Percentiles rank a stretch among this genome's conserved stretches.
These are phyloP conservation scores for Eupithecia abbreviata DNA, from an alignment of 2,888 invertebrate genomes.

Conservation along the genomic window DNA sequence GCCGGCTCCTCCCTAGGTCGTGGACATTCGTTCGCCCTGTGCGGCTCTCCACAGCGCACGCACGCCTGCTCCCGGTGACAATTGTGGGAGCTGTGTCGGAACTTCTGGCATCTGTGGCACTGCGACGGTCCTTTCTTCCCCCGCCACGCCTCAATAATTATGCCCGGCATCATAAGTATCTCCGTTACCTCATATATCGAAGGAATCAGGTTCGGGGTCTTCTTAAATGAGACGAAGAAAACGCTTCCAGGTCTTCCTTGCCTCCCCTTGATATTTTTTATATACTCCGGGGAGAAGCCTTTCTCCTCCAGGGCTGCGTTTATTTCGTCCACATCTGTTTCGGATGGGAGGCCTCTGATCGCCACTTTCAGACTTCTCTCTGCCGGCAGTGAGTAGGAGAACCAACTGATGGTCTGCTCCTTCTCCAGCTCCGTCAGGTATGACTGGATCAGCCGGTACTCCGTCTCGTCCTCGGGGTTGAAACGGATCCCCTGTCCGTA, in stretches of 20 bases:
- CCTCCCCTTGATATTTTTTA: constrained; percentile 15
- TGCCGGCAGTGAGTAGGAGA: background rate
- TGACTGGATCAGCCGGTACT: background rate
- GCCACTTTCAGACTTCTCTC: background rate
- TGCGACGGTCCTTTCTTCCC: background rate
- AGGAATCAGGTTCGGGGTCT: constrained; percentile 27
- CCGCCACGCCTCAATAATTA: constrained; percentile 6
- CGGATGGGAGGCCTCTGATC: background rate
- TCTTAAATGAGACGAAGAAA: constrained; percentile 31
- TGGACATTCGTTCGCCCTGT: background rate
- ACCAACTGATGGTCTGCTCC: background rate
- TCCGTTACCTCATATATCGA: constrained; percentile 31
- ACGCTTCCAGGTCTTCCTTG: constrained; percentile 35
- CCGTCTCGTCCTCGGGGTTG: background rate
- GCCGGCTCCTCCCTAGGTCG: background rate
- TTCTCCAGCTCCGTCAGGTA: background rate
- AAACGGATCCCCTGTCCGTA: background rate
- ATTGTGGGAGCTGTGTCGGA: background rate
- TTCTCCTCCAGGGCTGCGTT: background rate
- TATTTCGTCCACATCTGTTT: background rate
- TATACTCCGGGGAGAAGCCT: background rate
- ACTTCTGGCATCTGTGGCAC: background rate
- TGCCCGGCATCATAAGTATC: constrained; percentile 43
- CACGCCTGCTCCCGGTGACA: background rate
- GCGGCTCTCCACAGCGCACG: background rate